Evolutionary conservation across 2,888 invertebrate species (phyloP).

Genomic region (Oligia strigilis): DNA sequence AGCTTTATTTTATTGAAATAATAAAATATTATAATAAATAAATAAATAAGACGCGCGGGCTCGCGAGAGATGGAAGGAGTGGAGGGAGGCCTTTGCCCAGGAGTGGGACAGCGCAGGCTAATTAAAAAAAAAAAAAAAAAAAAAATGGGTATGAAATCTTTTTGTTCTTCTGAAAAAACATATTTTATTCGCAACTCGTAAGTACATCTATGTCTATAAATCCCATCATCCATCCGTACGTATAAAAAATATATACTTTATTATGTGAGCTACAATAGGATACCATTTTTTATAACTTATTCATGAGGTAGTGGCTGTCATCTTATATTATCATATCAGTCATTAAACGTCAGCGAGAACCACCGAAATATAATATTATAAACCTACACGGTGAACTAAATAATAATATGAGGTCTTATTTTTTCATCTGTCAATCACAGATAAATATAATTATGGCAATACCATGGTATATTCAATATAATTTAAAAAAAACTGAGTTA

Average conservation of each 20-base stretch:
- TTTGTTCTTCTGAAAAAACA: not conserved
- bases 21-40: no score
- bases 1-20: not conserved
- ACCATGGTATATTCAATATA: not conserved
- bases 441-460: conserved; percentile 19
- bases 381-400: not conserved
- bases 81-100: no score
- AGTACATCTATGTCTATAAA: not conserved
- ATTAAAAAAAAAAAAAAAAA: no score
- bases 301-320: conserved; percentile 25
- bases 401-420: not conserved
- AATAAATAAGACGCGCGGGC: no score
- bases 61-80: no score
- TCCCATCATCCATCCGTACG: not conserved
- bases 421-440: conserved; percentile 19
- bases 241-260: not conserved
- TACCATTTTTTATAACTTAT: conserved; percentile 7
- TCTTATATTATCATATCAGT: conserved; percentile 24
- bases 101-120: no score
- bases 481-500: not conserved
- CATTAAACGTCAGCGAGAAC: conserved; percentile 30
- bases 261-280: not conserved
- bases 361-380: conserved; percentile 2
- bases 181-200: no score
- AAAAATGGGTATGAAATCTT: not conserved